Percentiles rank a stretch among this genome's conserved stretches.
These are phyloP conservation scores for Pimpla rufipes DNA, from an alignment of 2,888 invertebrate genomes.

Conservation along the genomic window DNA sequence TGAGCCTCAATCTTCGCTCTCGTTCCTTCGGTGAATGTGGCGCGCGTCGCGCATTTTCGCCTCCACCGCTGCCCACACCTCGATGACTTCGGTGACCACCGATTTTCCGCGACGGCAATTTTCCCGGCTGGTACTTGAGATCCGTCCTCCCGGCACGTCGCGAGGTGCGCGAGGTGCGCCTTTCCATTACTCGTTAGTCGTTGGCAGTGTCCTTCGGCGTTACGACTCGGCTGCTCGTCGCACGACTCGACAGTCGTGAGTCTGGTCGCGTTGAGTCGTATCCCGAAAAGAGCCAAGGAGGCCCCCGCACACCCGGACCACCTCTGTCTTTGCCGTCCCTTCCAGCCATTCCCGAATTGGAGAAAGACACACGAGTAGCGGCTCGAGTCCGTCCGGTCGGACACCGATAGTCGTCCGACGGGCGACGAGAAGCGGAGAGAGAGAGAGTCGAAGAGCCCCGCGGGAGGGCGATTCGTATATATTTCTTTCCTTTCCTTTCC, in stretches of 20 bases:
- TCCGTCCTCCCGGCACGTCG: neutral
- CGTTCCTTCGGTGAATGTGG: conserved; percentile 35
- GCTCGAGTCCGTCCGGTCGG: too few species aligned
- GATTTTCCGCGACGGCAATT: conserved; percentile 21
- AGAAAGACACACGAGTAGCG: too few species aligned
- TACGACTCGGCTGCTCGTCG: conserved; percentile 12
- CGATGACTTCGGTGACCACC: conserved; percentile 1
- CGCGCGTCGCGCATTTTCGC: conserved; percentile 14
- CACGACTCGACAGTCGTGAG: neutral
- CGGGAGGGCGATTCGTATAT: neutral
- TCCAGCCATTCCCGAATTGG: too few species aligned
- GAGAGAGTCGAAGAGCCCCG: conserved; percentile 14
- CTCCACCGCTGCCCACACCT: conserved; percentile 32
- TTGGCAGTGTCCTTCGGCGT: conserved; percentile 50
- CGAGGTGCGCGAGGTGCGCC: neutral
- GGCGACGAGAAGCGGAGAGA: conserved; percentile 9
- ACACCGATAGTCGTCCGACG: neutral
- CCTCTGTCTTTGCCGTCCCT: too few species aligned
- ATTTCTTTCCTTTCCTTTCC: neutral
- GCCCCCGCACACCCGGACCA: too few species aligned
- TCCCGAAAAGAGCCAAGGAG: conserved; percentile 3
- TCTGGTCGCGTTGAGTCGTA: neutral
- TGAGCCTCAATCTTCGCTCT: conserved; percentile 26
- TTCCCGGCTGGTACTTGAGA: neutral
- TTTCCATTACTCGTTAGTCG: conserved; percentile 22